Base-by-base conservation (phyloP, 2,113 vertebrate genomes). In the Anolis sagrei region DNA sequence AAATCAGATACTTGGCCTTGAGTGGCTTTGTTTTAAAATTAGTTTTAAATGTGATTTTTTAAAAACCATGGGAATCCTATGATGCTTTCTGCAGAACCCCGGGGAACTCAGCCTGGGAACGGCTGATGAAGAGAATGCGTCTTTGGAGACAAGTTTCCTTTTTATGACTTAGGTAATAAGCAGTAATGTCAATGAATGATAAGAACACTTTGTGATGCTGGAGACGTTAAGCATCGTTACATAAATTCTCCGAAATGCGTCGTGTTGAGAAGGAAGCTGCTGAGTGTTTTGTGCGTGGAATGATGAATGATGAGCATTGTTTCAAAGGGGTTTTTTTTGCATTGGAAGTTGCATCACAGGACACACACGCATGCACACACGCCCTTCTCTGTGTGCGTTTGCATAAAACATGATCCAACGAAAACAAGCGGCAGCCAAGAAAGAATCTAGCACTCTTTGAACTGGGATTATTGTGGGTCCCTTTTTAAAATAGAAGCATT, bases 381-480 rank as follows among this genome's bases (percentile, higher is more conserved):
- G 1, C 27, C 10, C 34, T 9, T n/a, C 8, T 74, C 7, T 81
- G 8, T 48, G 5, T 66, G 61, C 75, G 48, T 64, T 27, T 64
- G 82, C 39, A 76, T 91, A 78, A 91, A 82, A 84, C 5, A 61
- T 34, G 48, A 79, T 93, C 86, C 85, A 90, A 82, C 87, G 92
- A 92, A 90, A 93, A 90, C 82, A 89, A 5, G 44, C n/a, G 48
- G 34, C 62, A 80, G 87, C 81, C 88, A 92, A 81, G 78, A 89
- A 87, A 84, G 88, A 91, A 89, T 86, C 13, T 85, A 85, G 51
- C 83, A 91, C 88, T 89, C 87, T 94, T 93, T 92, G 89, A 93
- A 90, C 84, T 92, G 90, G 86, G 91, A 93, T 93, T 90, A 93
- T n/a, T n/a, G 93, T 92, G 91, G 90, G 88, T 91, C 94, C 91